These are phyloP conservation scores for Willowsia nigromaculata DNA, from an alignment of 2,888 invertebrate species.

Conservation along the genomic window DNA sequence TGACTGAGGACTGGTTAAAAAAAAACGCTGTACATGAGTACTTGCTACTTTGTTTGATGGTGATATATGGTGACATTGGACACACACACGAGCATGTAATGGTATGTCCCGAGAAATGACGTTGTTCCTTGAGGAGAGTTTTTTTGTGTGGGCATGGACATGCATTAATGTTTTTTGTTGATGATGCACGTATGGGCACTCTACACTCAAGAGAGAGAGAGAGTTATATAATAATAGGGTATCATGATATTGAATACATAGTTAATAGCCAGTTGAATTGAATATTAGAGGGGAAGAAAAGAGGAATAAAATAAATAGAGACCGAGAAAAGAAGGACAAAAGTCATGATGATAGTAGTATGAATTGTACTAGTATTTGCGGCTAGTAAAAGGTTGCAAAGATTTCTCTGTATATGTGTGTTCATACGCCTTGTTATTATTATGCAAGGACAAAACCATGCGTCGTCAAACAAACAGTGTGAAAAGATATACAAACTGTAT, in stretches of 20 bases:
- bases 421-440: neutral
- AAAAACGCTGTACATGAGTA: neutral
- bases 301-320: neutral
- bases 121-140: neutral
- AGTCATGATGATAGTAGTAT: neutral
- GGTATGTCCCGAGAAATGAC: slow-evolving; percentile 7
- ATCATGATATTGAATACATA: too few species aligned
- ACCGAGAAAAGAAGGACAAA: slow-evolving; percentile 29
- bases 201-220: too few species aligned
- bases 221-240: too few species aligned
- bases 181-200: neutral
- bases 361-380: neutral
- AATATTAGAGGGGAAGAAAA: neutral
- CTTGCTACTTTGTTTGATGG: neutral
- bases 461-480: neutral
- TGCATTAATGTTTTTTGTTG: neutral
- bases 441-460: slow-evolving; percentile 14
- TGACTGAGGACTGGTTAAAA: slow-evolving; percentile 20
- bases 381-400: neutral
- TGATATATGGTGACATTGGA: slow-evolving; percentile 41
- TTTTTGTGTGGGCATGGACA: neutral
- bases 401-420: neutral
- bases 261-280: neutral
- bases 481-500: neutral
- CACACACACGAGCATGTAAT: neutral